Conservation (phyloP, 2,797 vertebrate species). For the Sebastes vulpes region DNA sequence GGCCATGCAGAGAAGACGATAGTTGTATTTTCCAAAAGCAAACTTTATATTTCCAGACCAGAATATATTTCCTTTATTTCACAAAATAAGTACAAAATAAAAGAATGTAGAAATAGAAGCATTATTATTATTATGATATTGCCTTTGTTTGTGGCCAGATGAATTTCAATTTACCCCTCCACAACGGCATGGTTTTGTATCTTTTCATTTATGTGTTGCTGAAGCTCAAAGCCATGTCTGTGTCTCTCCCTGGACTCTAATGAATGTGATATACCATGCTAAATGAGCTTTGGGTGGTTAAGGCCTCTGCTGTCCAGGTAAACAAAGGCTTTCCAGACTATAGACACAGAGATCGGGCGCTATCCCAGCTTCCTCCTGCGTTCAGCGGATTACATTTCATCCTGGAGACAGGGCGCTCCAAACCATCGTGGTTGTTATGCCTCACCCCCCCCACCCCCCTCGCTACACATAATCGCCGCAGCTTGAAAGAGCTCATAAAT, state of each 20-base stretch:
- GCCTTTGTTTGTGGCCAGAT: conserved; percentile 38
- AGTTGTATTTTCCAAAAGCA: not conserved
- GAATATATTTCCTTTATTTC: conserved; percentile 14
- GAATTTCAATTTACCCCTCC: conserved; percentile 21
- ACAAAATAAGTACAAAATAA: not conserved
- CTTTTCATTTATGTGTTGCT: conserved; percentile 34
- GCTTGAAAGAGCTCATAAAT: conserved; percentile 80
- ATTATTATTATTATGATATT: not conserved
- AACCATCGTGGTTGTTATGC: conserved; percentile 64
- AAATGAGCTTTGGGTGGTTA: conserved; percentile 66
- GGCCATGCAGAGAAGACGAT: conserved; percentile 1
- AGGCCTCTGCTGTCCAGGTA: conserved; percentile 67
- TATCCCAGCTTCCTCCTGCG: conserved; percentile 50
- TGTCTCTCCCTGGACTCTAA: conserved; percentile 42
- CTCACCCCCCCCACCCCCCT: conserved; percentile 32
- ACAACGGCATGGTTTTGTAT: conserved; percentile 9
- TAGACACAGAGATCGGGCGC: conserved; percentile 56
- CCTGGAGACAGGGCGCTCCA: conserved; percentile 49
- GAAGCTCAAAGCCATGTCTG: conserved; percentile 31
- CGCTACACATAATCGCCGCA: conserved; percentile 64
- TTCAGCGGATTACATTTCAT: conserved; percentile 77
- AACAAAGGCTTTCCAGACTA: conserved; percentile 71
- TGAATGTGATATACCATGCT: conserved; percentile 62
- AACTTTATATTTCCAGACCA: conserved; percentile 15
- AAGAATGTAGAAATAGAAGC: not conserved